A percentile compares a stretch with the other conserved stretches of the same genome.
Conservation (phyloP, 2,888 invertebrate species). For the Phengaris arion region DNA sequence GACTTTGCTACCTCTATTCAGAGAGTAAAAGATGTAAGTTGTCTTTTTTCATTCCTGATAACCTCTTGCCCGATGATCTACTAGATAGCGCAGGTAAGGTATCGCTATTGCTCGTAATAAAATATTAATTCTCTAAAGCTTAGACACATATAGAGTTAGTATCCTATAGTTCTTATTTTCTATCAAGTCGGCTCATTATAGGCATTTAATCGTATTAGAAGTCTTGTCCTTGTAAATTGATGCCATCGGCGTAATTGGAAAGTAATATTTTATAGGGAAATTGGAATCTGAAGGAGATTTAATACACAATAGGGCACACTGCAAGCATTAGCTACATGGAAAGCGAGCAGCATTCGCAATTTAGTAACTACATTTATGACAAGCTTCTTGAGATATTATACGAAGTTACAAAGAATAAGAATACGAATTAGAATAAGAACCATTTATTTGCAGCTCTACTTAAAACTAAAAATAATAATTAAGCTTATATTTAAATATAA, state of each 20-base stretch:
- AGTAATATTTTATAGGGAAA: neutral
- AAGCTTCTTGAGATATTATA: constrained; percentile 5
- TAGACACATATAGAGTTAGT: neutral
- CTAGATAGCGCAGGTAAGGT: neutral
- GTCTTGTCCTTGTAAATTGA: neutral
- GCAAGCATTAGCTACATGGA: neutral
- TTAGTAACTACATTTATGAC: neutral
- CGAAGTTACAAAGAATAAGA: neutral
- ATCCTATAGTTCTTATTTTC: neutral
- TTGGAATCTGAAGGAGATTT: neutral
- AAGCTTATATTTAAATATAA: too few species aligned
- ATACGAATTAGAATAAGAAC: too few species aligned
- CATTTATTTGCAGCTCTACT: too few species aligned
- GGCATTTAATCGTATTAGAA: neutral
- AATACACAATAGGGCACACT: neutral
- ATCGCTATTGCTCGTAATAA: neutral
- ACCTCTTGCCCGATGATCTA: neutral
- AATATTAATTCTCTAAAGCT: neutral
- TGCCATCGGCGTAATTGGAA: neutral
- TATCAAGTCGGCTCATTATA: neutral
- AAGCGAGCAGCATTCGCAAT: neutral
- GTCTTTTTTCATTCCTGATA: constrained; percentile 6
- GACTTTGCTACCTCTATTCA: constrained; percentile 95
- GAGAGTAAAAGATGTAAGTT: constrained; percentile 94
- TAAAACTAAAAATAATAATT: too few species aligned